These are phyloP conservation scores for Aspidiotus rigidus DNA, from an alignment of 2,888 invertebrate genomes.

Conservation along the genomic window DNA sequence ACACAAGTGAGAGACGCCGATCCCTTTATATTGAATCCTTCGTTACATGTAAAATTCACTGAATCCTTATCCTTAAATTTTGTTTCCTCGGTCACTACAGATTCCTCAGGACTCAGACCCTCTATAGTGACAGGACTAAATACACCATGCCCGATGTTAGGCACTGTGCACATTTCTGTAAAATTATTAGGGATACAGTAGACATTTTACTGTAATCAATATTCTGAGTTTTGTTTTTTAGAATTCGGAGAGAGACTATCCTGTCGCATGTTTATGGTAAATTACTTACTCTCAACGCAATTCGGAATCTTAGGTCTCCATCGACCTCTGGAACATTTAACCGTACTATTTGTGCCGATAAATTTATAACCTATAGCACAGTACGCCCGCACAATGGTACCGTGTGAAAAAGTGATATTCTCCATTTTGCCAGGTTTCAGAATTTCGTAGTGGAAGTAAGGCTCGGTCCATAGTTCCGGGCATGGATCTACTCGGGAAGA, in stretches of 20 bases:
- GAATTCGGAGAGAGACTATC: no score
- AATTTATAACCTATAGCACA: conserved; percentile 69
- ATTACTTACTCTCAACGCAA: conserved; percentile 64
- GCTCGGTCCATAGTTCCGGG: conserved; percentile 55
- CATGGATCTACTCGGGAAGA: conserved; percentile 50
- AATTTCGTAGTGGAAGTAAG: conserved; percentile 59
- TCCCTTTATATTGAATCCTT: conserved; percentile 56
- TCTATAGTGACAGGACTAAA: conserved; percentile 45
- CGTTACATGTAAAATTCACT: conserved; percentile 65
- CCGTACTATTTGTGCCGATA: conserved; percentile 62
- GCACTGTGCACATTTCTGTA: conserved; percentile 62
- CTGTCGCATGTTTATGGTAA: no score
- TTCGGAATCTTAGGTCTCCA: conserved; percentile 76
- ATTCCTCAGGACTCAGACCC: conserved; percentile 48
- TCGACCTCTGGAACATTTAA: conserved; percentile 69
- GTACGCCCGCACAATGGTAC: conserved; percentile 63
- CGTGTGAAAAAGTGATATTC: conserved; percentile 63
- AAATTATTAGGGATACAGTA: background rate
- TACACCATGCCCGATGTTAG: conserved; percentile 58
- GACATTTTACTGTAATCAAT: no score
- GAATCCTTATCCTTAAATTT: conserved; percentile 60
- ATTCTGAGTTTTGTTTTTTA: no score
- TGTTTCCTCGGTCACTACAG: conserved; percentile 49
- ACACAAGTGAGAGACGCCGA: conserved; percentile 64
- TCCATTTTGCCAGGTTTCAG: conserved; percentile 61